phyloP scores from a whole-genome alignment of 2,113 vertebrate genomes.

The Noturus placidus region DNA sequence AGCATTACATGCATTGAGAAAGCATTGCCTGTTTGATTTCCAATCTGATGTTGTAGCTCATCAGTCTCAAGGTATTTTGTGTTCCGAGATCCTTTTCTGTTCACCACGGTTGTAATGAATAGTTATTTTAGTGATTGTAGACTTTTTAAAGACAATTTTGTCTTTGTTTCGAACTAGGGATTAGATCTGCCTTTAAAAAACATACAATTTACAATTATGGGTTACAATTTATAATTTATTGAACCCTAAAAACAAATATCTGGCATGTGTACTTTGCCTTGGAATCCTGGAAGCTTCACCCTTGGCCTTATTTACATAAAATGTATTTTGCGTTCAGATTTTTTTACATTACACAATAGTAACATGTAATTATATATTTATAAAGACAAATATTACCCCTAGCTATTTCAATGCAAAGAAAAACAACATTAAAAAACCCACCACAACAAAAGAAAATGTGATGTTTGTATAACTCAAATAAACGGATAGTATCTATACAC shows the following conservation, averaged over 20 bases:
- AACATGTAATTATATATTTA: background rate
- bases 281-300: background rate
- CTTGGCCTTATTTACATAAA: too few species aligned
- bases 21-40: background rate
- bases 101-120: background rate
- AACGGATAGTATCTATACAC: background rate
- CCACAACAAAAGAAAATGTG: background rate
- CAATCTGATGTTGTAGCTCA: background rate
- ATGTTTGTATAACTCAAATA: background rate
- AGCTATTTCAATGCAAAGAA: background rate
- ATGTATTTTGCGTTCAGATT: background rate
- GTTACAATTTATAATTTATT: background rate
- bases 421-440: background rate
- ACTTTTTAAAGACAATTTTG: background rate
- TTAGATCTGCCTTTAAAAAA: background rate
- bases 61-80: background rate
- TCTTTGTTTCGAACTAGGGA: background rate
- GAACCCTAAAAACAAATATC: background rate
- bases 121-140: too few species aligned
- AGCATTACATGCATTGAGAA: background rate
- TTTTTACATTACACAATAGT: background rate
- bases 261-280: background rate
- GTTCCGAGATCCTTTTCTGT: background rate
- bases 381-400: background rate
- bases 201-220: background rate